Base-by-base conservation (phyloP, 2,888 invertebrate species). In the Pollenia amentaria region DNA sequence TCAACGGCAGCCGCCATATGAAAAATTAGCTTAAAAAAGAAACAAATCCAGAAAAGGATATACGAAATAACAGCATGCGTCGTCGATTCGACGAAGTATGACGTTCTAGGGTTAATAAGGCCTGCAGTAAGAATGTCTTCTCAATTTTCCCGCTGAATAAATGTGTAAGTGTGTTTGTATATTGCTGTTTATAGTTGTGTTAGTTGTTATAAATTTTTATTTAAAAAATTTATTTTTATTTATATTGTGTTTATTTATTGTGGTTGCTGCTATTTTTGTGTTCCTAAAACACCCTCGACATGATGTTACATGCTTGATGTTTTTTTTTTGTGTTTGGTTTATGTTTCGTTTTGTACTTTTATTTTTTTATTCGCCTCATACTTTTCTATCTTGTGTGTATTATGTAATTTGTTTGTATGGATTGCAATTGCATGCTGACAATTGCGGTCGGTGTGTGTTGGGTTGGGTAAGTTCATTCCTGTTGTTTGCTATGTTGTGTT, bases 381-480 rank as follows among this genome's bases (percentile, higher is more conserved):
- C 3, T 75, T 55, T 70, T 46, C 18, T 40, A 48, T 40, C 40
- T 40, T 38, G 57, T 16, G 9, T 57, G 46, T 69, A 46, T 72
- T 55, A 76, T 44, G 44, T 48, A 57, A 44, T 16, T 57, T 21
- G 11, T 83, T 46, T 83, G 70, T 55, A 76, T 55, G 46, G 18
- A 29, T 57, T 83, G 64, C 70, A 77, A 64, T 77, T 64, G 64
- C 64, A 48, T 65, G 48, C 77, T 83, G 77, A 65, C 83, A 77
- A 72, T 72, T 77, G 70, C 16, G 77, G 53, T 72, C 21, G 18
- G 14, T 51, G 29, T 57, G 16, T n/a, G 64, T 57, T 16, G 18
- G 57, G 18, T 40, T 55, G 14, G 6, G 18, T n/a, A 6, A 40
- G 12, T 14, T 40, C 18, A 1, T 48, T 29, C 29, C 6, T 18